Evolutionary conservation across 1,140 invertebrate species (phyloP).

Genomic region (Nixonia krombeini): DNA sequence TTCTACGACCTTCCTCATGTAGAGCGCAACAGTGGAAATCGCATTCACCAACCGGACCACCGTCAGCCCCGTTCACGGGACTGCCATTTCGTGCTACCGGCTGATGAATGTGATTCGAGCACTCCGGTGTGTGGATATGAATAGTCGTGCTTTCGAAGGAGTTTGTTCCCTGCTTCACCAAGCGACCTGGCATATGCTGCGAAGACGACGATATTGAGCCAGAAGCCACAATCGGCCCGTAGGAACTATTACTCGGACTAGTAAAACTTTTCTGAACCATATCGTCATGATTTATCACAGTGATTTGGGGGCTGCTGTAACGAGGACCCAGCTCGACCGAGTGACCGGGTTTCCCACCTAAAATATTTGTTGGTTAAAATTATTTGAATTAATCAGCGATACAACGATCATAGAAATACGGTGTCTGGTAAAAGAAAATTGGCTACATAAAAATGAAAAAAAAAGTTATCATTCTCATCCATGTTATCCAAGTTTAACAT

Average conservation of each 20-base stretch:
- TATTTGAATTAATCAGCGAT: too few relatives aligned
- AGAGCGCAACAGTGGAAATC: constrained; percentile 96
- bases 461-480: too few relatives aligned
- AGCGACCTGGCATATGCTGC: constrained; percentile 69
- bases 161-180: constrained; percentile 77
- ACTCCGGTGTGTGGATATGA: constrained; percentile 88
- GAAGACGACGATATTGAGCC: constrained; percentile 59
- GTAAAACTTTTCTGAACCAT: constrained; percentile 65
- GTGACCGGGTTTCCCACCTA: constrained; percentile 59
- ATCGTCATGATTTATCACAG: constrained; percentile 91
- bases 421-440: too few relatives aligned
- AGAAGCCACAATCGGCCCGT: constrained; percentile 67
- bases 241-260: constrained; percentile 66
- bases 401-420: too few relatives aligned
- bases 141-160: constrained; percentile 82
- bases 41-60: constrained; percentile 79
- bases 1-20: constrained; percentile 91
- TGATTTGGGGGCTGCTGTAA: constrained; percentile 85
- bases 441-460: too few relatives aligned
- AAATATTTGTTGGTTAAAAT: too few relatives aligned
- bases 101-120: constrained; percentile 81
- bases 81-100: constrained; percentile 75
- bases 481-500: too few relatives aligned
- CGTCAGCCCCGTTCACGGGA: constrained; percentile 73
- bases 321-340: constrained; percentile 70